A percentile compares a stretch with the other conserved stretches of the same genome.
Conservation (phyloP, 2,888 invertebrate species). For the Cataglyphis cursor region DNA sequence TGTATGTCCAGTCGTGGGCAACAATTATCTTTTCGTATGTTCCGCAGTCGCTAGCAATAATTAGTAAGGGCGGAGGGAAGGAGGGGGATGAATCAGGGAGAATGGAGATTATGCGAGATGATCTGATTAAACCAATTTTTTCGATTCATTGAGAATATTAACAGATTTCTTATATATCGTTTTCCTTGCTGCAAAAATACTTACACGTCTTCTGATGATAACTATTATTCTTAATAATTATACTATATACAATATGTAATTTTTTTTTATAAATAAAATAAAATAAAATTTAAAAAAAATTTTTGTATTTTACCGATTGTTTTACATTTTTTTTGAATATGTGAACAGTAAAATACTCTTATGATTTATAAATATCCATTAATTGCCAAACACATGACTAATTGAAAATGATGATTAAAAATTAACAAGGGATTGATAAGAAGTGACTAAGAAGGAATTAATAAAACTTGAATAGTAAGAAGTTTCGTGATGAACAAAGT, state of each 20-base stretch:
- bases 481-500: conserved; percentile 5
- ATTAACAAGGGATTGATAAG: conserved; percentile 4
- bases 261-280: neutral
- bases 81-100: neutral
- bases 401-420: neutral
- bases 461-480: conserved; percentile 12
- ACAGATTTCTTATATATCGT: conserved; percentile 25
- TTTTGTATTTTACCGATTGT: neutral
- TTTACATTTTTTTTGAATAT: neutral
- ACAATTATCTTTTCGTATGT: conserved; percentile 51
- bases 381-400: neutral
- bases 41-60: neutral
- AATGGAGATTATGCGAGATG: conserved; percentile 15
- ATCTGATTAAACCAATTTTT: conserved; percentile 21
- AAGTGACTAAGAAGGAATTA: conserved; percentile 3
- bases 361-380: neutral
- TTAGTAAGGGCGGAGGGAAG: neutral
- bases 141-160: conserved; percentile 1
- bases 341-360: neutral
- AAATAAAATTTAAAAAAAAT: neutral
- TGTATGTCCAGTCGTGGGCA: conserved; percentile 56
- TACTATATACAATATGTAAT: neutral
- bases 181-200: neutral
- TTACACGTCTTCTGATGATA: conserved; percentile 5
- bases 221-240: neutral